A percentile compares a stretch with the other conserved stretches of the same genome.
phyloP scores from a whole-genome alignment of 1,140 invertebrate species.

The Zaprionus ornatus region DNA sequence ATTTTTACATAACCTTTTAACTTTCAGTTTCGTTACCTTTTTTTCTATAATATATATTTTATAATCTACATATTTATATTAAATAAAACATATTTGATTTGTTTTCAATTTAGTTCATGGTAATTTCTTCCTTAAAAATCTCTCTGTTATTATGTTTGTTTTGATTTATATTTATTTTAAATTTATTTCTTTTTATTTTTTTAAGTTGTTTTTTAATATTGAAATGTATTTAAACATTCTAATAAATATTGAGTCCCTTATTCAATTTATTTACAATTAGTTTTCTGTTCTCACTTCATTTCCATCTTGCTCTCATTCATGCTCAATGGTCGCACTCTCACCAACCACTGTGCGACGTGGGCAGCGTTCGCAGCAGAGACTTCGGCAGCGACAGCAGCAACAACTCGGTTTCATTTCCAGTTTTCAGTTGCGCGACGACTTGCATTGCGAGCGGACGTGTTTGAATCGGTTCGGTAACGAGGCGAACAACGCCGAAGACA shows the following conservation, averaged over 20 bases:
- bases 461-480: slow-evolving; percentile 32
- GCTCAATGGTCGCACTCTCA: not conserved
- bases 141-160: too few species aligned
- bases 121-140: too few species aligned
- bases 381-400: slow-evolving; percentile 31
- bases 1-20: too few species aligned
- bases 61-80: too few species aligned
- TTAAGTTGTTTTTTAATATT: not conserved
- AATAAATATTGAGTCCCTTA: too few species aligned
- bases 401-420: slow-evolving; percentile 53
- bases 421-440: slow-evolving; percentile 59
- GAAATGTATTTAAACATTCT: too few species aligned
- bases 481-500: slow-evolving; percentile 19
- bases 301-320: not conserved
- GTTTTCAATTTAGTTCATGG: too few species aligned
- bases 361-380: slow-evolving; percentile 18
- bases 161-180: too few species aligned
- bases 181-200: not conserved
- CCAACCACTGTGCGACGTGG: slow-evolving; percentile 31
- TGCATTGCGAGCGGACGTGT: slow-evolving; percentile 57
- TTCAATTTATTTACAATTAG: not conserved
- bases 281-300: not conserved
- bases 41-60: too few species aligned
- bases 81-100: too few species aligned
- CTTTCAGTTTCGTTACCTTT: too few species aligned